These are phyloP conservation scores for Cossypha polioptera DNA, from an alignment of 2,797 vertebrate genomes.

Conservation along the genomic window DNA sequence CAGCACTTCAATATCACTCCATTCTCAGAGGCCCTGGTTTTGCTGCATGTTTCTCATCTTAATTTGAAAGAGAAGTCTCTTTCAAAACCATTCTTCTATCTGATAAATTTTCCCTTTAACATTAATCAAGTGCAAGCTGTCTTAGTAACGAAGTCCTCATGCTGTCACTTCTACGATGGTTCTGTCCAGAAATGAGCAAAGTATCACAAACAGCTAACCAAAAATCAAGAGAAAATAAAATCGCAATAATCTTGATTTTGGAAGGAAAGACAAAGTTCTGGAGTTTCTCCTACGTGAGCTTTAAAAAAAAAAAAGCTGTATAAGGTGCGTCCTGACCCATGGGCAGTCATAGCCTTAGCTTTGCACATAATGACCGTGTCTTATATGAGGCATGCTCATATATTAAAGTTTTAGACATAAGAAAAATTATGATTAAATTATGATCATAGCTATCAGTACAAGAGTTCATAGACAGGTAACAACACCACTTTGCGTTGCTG, in stretches of 20 bases:
- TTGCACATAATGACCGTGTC: background rate
- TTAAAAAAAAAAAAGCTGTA: background rate
- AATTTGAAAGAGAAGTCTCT: background rate
- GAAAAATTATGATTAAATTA: background rate
- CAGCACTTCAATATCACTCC: background rate
- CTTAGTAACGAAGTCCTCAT: background rate
- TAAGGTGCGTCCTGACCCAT: background rate
- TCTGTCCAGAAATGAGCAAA: background rate
- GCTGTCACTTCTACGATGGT: background rate
- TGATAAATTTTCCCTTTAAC: background rate
- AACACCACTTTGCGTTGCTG: background rate
- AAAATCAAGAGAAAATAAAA: background rate
- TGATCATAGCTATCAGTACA: background rate
- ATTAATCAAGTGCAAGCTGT: background rate
- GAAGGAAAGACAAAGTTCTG: background rate
- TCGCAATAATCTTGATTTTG: background rate
- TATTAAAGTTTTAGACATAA: background rate
- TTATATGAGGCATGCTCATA: background rate
- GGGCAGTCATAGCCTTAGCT: background rate
- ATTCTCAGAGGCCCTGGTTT: background rate
- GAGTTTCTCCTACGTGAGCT: background rate
- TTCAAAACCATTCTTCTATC: background rate
- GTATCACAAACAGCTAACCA: background rate
- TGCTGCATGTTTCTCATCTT: background rate
- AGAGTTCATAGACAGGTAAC: background rate